These are phyloP conservation scores for Trissolcus basalis DNA, from an alignment of 1,140 invertebrate genomes.

Conservation along the genomic window DNA sequence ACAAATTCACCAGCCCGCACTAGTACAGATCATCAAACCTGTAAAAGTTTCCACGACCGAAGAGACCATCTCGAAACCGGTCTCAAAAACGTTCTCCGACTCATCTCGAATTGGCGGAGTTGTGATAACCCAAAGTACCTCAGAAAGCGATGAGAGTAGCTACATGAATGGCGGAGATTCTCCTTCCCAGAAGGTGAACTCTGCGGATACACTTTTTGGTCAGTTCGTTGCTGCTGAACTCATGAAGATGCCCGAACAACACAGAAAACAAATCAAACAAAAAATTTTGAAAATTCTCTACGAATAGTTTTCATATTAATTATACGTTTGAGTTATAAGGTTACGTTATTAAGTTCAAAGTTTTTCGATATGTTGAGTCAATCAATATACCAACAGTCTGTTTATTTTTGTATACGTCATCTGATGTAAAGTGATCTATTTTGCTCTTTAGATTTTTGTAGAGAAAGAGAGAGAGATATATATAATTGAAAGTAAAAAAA, in stretches of 20 bases:
- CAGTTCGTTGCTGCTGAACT: conserved; percentile 47
- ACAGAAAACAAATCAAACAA: conserved; percentile 35
- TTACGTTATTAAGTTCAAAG: neutral
- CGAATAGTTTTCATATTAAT: conserved; percentile 23
- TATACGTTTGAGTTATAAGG: conserved; percentile 5
- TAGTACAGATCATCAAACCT: conserved; percentile 54
- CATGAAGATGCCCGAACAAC: conserved; percentile 27
- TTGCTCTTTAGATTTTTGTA: no score
- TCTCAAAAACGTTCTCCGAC: conserved; percentile 6
- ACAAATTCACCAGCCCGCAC: conserved; percentile 44
- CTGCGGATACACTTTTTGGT: conserved; percentile 37
- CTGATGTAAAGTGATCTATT: no score
- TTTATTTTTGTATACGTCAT: no score
- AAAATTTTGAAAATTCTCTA: conserved; percentile 43
- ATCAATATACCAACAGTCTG: no score
- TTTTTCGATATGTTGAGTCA: neutral
- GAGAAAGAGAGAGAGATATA: no score
- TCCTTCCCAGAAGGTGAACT: conserved; percentile 9
- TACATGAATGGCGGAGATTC: conserved; percentile 19
- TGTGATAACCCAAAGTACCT: conserved; percentile 32
- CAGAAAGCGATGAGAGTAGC: conserved; percentile 23
- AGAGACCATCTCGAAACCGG: neutral
- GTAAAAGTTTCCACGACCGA: conserved; percentile 30
- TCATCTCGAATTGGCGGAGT: conserved; percentile 21
- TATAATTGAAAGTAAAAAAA: no score